Conservation (phyloP, 2,797 vertebrate genomes). For the Sebastes dallii region DNA sequence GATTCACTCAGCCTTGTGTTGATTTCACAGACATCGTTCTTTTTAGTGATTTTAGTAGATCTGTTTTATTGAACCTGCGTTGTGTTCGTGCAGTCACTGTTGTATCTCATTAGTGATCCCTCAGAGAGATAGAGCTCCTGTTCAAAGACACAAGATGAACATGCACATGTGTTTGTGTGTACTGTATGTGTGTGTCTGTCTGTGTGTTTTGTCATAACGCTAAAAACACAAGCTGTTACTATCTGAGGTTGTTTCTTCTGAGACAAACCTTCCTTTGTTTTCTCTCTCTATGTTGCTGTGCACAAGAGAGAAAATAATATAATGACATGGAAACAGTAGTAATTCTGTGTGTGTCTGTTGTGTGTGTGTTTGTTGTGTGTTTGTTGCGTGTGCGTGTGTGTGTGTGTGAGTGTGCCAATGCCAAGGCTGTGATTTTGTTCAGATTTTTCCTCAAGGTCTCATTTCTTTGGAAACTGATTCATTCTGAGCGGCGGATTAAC, state of each 20-base stretch:
- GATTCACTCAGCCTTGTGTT: neutral
- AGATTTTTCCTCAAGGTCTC: neutral
- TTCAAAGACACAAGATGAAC: neutral
- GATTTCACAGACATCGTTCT: neutral
- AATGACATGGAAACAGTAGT: constrained; percentile 18
- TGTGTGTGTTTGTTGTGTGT: constrained; percentile 1
- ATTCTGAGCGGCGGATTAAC: neutral
- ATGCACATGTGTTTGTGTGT: neutral
- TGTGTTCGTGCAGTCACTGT: neutral
- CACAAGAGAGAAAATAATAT: neutral
- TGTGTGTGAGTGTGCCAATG: neutral
- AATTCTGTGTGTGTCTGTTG: neutral
- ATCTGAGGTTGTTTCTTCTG: neutral
- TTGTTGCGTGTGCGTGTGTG: neutral
- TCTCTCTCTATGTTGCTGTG: neutral
- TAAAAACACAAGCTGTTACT: neutral
- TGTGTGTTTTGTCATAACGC: neutral
- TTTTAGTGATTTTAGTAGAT: neutral
- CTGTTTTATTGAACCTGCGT: neutral
- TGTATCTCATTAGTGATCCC: neutral
- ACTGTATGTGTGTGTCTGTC: neutral
- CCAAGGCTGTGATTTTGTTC: neutral
- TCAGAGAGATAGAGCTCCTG: neutral
- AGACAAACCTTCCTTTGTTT: constrained; percentile 16
- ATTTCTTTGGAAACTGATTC: constrained; percentile 27